A percentile compares a stretch with the other conserved stretches of the same genome.
These are phyloP conservation scores for Anhinga rufa DNA, from an alignment of 2,113 vertebrate genomes.

Conservation along the genomic window DNA sequence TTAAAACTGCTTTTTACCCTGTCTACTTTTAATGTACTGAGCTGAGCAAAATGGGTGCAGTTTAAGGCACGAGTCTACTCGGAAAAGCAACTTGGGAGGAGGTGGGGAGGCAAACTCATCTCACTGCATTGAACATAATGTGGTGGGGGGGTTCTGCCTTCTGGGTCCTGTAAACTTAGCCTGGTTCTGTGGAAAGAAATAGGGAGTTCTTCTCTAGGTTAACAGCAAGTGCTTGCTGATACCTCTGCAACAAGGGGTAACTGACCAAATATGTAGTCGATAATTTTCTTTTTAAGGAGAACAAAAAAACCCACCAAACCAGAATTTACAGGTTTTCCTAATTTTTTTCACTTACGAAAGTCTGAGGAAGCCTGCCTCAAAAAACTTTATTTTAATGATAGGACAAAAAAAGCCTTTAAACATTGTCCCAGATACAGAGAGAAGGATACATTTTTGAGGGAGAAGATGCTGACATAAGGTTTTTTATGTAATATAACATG, in stretches of 20 bases:
- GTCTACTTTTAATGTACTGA: not conserved
- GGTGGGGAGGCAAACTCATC: not conserved
- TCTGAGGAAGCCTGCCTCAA: not conserved
- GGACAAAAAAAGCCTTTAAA: not conserved
- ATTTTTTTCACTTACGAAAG: not conserved
- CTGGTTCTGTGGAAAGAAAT: not conserved
- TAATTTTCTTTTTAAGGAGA: not conserved
- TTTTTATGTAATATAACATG: not conserved
- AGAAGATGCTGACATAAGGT: not conserved
- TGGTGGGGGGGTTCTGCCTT: not conserved
- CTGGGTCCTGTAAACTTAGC: not conserved
- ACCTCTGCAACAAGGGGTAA: not conserved
- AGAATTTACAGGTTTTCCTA: not conserved
- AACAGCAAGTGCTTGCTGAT: not conserved
- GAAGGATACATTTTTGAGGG: not conserved
- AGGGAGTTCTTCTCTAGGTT: not conserved
- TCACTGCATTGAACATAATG: not conserved
- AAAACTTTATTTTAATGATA: not conserved
- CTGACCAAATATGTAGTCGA: not conserved
- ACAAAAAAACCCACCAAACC: not conserved
- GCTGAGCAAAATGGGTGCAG: slow-evolving; percentile 20
- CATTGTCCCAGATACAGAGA: not conserved
- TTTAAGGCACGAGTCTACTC: not conserved
- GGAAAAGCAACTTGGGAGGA: not conserved
- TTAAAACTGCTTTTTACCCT: not conserved